These are phyloP conservation scores for Muscicapa adusta DNA, from an alignment of 2,113 vertebrate species.

Conservation along the genomic window DNA sequence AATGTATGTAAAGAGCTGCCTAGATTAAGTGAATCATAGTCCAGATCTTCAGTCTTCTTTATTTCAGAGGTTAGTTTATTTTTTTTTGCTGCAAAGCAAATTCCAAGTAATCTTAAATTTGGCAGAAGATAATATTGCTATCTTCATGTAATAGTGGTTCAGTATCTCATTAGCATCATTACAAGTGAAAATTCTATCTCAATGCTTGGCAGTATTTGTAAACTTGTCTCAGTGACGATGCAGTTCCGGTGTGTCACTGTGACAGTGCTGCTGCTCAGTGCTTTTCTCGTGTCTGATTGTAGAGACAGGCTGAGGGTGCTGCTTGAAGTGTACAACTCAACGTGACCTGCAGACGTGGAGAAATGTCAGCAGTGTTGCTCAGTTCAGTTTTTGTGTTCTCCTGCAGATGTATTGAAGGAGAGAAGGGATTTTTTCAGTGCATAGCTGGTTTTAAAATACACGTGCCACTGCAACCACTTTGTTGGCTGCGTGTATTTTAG, in stretches of 20 bases:
- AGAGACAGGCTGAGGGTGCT: conserved; percentile 5
- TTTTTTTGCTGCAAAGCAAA: neutral
- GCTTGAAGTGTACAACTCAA: neutral
- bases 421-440: neutral
- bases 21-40: neutral
- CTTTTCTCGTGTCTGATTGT: neutral
- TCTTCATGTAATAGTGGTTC: neutral
- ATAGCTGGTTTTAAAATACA: neutral
- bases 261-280: neutral
- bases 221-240: neutral
- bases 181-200: neutral
- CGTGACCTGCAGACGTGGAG: neutral
- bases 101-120: neutral
- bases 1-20: neutral
- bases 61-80: neutral
- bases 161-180: neutral
- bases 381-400: neutral
- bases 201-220: neutral
- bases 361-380: conserved; percentile 6
- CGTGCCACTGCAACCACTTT: neutral
- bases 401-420: neutral
- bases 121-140: neutral
- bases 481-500: neutral
- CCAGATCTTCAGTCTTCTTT: neutral
- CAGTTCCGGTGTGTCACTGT: neutral